Conservation (phyloP, 2,888 invertebrate species). For the Drosophila vallismaia region DNA sequence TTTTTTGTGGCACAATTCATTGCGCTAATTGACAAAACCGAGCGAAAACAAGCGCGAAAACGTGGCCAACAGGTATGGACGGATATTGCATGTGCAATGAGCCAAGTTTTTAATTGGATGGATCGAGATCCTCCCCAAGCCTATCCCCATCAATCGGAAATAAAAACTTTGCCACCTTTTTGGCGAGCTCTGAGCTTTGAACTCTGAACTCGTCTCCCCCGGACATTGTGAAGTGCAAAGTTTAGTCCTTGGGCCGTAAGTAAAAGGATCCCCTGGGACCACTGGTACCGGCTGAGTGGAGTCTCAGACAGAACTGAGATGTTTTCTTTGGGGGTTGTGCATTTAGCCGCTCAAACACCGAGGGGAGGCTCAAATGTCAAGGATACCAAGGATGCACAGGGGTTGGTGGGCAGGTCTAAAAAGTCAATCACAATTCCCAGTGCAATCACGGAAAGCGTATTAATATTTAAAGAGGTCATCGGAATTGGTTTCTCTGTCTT, state of each 20-base stretch:
- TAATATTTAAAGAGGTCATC: conserved; percentile 83
- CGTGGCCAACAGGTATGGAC: conserved; percentile 46
- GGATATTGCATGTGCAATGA: conserved; percentile 52
- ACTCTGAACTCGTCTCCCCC: conserved; percentile 3
- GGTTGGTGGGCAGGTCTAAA: conserved; percentile 62
- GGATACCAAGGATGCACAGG: conserved; percentile 25
- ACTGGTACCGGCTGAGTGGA: conserved; percentile 60
- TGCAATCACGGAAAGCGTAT: conserved; percentile 81
- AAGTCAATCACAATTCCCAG: conserved; percentile 83
- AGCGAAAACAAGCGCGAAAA: conserved; percentile 34
- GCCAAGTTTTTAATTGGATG: conserved; percentile 59
- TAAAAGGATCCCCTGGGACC: conserved; percentile 52
- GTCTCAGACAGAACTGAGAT: conserved; percentile 14
- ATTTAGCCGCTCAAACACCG: conserved; percentile 34
- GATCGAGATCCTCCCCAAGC: background rate
- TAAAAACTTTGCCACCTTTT: conserved; percentile 55
- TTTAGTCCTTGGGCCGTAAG: conserved; percentile 53
- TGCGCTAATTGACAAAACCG: conserved; percentile 66
- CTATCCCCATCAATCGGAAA: conserved; percentile 6
- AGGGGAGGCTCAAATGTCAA: conserved; percentile 32
- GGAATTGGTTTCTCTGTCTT: conserved; percentile 67
- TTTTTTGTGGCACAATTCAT: conserved; percentile 53
- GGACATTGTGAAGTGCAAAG: conserved; percentile 75
- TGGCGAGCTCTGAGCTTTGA: conserved; percentile 38
- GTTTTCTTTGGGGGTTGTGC: conserved; percentile 27